A percentile compares a stretch with the other conserved stretches of the same genome.
These are phyloP conservation scores for Zoanthus solanderi DNA, from an alignment of 92 coral and sea anemone genomes.

Conservation along the genomic window DNA sequence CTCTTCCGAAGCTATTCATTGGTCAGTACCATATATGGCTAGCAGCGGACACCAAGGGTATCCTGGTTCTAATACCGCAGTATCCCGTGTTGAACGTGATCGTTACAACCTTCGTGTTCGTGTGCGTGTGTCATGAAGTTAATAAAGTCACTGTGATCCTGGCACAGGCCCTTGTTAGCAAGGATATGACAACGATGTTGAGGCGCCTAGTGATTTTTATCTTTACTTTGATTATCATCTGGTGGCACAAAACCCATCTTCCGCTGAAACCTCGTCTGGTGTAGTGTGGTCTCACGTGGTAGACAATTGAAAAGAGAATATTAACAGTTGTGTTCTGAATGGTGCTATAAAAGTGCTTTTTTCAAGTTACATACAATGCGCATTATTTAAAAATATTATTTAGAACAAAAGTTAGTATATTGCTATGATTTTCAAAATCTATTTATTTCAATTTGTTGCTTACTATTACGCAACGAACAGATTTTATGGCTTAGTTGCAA, in stretches of 20 bases:
- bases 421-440: no score
- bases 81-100: constrained; percentile 85
- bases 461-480: no score
- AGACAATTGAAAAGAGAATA: background rate
- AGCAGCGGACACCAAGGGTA: constrained; percentile 93
- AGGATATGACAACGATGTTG: constrained; percentile 84
- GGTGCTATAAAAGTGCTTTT: background rate
- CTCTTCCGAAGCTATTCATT: constrained; percentile 74
- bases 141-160: constrained; percentile 80
- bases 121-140: constrained; percentile 93
- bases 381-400: no score
- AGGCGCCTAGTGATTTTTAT: constrained; percentile 87
- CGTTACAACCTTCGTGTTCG: constrained; percentile 90
- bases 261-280: constrained; percentile 74
- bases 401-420: no score
- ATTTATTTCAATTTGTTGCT: no score
- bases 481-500: no score
- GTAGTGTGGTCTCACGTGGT: constrained; percentile 15
- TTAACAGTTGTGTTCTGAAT: background rate
- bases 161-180: constrained; percentile 87
- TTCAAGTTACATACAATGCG: no score
- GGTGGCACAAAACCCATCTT: constrained; percentile 99
- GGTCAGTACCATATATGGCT: constrained; percentile 98
- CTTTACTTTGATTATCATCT: constrained; percentile 86
- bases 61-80: constrained; percentile 90